phyloP scores from a whole-genome alignment of 2,888 invertebrate genomes.

The Malthinus seriepunctatus region DNA sequence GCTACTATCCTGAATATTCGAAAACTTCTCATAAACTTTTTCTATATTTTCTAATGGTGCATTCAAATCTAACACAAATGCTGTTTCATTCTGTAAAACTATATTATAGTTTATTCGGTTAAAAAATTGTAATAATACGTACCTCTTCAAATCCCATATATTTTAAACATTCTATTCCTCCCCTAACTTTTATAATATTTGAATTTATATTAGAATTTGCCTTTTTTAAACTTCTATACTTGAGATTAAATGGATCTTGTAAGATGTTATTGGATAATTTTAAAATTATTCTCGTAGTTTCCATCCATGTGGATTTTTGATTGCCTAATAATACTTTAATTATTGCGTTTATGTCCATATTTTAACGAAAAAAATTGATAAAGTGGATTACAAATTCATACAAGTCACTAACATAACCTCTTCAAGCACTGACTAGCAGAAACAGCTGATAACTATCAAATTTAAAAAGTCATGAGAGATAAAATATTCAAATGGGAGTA shows the following conservation, averaged over 20 bases:
- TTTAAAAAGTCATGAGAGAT: neutral
- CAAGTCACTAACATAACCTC: conserved; percentile 1
- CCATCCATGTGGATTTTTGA: neutral
- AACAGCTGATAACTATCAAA: neutral
- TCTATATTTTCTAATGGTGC: too few relatives aligned
- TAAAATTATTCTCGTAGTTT: conserved; percentile 17
- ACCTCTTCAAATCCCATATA: conserved; percentile 49
- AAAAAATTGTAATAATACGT: conserved; percentile 6
- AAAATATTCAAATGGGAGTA: too few relatives aligned
- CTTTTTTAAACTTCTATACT: conserved; percentile 43
- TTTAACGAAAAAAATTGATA: neutral
- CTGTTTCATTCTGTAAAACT: neutral
- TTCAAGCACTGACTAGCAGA: neutral
- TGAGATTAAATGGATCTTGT: conserved; percentile 41
- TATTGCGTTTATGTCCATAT: neutral
- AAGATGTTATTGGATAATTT: conserved; percentile 48
- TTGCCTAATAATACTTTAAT: neutral
- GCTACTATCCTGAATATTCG: too few relatives aligned
- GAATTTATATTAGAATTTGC: conserved; percentile 39
- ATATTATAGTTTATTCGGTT: neutral
- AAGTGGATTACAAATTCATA: neutral
- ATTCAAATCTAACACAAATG: neutral
- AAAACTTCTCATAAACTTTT: too few relatives aligned
- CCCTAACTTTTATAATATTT: conserved; percentile 41
- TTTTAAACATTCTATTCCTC: conserved; percentile 43